Percentiles rank a stretch among this genome's conserved stretches.
Evolutionary conservation across 2,888 invertebrate genomes (phyloP).

Genomic region (Laothoe populi): DNA sequence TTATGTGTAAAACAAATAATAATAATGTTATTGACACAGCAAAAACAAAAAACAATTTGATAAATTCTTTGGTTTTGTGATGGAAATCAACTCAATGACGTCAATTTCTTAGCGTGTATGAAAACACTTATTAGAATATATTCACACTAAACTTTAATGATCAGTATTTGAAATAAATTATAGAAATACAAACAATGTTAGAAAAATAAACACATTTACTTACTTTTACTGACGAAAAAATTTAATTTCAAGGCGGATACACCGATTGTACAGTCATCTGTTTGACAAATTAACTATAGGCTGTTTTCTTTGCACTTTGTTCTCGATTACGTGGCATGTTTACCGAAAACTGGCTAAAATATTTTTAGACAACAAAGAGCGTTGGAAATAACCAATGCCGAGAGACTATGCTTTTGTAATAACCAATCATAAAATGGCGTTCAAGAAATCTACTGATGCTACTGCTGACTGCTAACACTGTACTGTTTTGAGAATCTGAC

Average conservation of each 20-base stretch:
- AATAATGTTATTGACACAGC: conserved; percentile 1
- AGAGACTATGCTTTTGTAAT: background rate
- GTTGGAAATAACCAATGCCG: background rate
- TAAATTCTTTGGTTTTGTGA: conserved; percentile 58
- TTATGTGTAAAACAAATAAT: background rate
- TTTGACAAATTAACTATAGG: conserved; percentile 69
- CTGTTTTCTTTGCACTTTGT: conserved; percentile 61
- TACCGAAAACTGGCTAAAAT: conserved; percentile 3
- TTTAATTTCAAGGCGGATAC: conserved; percentile 71
- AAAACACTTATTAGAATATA: conserved; percentile 16
- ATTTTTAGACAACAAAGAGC: background rate
- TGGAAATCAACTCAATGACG: conserved; percentile 76
- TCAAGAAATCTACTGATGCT: background rate
- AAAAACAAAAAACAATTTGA: conserved; percentile 33
- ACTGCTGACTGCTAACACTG: no score
- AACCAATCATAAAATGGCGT: conserved; percentile 31
- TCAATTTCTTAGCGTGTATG: conserved; percentile 58
- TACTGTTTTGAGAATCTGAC: background rate
- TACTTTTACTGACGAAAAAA: conserved; percentile 62
- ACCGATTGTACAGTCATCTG: conserved; percentile 78
- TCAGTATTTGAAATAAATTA: conserved; percentile 3
- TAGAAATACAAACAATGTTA: conserved; percentile 16
- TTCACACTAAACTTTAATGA: background rate
- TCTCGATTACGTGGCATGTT: conserved; percentile 56
- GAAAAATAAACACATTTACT: conserved; percentile 52